Evolutionary conservation across 2,113 vertebrate species (phyloP).

Genomic region (Psilopsiagon aymara): DNA sequence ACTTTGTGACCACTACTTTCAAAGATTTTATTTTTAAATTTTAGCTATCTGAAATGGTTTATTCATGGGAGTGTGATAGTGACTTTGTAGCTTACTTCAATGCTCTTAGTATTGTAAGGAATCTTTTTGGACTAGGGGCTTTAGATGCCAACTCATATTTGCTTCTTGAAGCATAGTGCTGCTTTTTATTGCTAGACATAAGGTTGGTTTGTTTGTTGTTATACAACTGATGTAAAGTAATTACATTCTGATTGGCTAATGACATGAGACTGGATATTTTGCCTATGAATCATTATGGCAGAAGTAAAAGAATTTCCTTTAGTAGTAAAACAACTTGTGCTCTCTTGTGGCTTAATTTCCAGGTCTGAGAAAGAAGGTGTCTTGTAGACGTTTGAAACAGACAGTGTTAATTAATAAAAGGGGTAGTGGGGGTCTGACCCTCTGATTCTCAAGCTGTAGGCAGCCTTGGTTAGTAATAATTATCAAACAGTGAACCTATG

Average conservation of each 20-base stretch:
- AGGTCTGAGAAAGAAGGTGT: not conserved
- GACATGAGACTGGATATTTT: not conserved
- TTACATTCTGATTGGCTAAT: not conserved
- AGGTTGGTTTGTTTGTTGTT: not conserved
- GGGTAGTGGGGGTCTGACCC: fast-evolving
- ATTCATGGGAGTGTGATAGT: not conserved
- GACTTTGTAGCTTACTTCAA: not conserved
- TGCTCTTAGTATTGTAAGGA: not conserved
- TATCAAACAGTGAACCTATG: too few relatives aligned
- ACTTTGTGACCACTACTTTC: not conserved
- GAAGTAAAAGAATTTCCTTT: not conserved
- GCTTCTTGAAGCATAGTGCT: not conserved
- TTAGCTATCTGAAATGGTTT: not conserved
- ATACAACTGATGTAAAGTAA: not conserved
- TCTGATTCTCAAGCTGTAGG: not conserved
- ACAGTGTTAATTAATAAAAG: not conserved
- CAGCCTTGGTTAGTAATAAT: not conserved
- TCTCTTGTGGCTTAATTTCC: not conserved
- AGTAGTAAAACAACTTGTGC: not conserved
- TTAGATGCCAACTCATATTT: not conserved
- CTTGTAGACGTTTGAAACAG: not conserved
- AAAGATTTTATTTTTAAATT: not conserved
- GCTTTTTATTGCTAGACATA: not conserved
- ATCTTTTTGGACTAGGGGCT: not conserved
- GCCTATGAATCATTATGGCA: not conserved